Conservation (phyloP, 2,888 invertebrate species). For the Phyllotreta cruciferae region DNA sequence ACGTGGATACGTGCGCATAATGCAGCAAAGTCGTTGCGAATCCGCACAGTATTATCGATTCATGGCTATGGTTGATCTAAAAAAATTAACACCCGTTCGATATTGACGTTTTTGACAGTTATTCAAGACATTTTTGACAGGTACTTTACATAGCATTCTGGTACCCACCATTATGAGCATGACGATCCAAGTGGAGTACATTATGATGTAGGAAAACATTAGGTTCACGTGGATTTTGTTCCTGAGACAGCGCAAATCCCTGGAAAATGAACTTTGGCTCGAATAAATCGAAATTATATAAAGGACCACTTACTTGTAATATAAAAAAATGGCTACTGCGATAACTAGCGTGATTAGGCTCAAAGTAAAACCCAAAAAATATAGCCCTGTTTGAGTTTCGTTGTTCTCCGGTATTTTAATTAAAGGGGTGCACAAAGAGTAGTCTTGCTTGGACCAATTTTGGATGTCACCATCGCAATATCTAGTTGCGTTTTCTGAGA, state of each 20-base stretch:
- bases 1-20: slow-evolving; percentile 92
- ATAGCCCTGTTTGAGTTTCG: slow-evolving; percentile 27
- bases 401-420: slow-evolving; percentile 25
- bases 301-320: slow-evolving; percentile 35
- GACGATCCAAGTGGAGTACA: slow-evolving; percentile 89
- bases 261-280: slow-evolving; percentile 62
- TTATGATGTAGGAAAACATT: slow-evolving; percentile 90
- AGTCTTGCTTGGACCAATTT: slow-evolving; percentile 31
- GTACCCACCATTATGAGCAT: slow-evolving; percentile 70
- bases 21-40: slow-evolving; percentile 75
- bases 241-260: slow-evolving; percentile 88
- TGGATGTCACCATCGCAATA: slow-evolving; percentile 25
- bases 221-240: slow-evolving; percentile 95
- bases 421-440: slow-evolving; percentile 27
- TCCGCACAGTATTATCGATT: slow-evolving; percentile 45
- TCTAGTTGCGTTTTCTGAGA: slow-evolving; percentile 35
- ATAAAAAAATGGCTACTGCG: slow-evolving; percentile 34
- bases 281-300: not conserved
- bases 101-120: not conserved
- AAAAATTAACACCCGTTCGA: slow-evolving; percentile 38
- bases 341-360: slow-evolving; percentile 31
- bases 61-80: slow-evolving; percentile 54
- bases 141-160: not conserved
- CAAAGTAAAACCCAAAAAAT: slow-evolving; percentile 31
- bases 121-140: not conserved